Conservation (phyloP, 2,888 invertebrate species). For the Drosophila monieri region DNA sequence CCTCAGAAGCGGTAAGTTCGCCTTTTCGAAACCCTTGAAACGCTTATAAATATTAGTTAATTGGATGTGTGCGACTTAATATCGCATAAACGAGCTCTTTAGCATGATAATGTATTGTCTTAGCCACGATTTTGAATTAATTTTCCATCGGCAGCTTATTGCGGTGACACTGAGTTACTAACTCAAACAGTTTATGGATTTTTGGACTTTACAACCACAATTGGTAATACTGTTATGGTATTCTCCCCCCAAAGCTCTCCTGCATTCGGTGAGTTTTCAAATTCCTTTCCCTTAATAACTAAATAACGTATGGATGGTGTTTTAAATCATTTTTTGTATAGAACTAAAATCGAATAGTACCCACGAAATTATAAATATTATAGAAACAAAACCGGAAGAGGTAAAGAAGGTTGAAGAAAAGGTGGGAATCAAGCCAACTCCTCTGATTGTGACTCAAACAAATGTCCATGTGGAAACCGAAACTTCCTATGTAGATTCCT, state of each 20-base stretch:
- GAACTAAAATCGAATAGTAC: slow-evolving; percentile 46
- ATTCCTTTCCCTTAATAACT: background rate
- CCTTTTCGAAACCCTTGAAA: background rate
- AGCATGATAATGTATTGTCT: slow-evolving; percentile 1
- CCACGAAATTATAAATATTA: slow-evolving; percentile 59
- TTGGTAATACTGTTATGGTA: slow-evolving; percentile 97
- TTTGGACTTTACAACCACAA: slow-evolving; percentile 96
- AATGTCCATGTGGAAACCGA: slow-evolving; percentile 43
- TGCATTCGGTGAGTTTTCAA: slow-evolving; percentile 86
- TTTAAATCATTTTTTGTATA: slow-evolving; percentile 25
- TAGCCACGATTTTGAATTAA: slow-evolving; percentile 9
- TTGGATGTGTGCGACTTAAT: background rate
- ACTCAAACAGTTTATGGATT: slow-evolving; percentile 98
- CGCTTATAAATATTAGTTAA: background rate
- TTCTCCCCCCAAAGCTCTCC: slow-evolving; percentile 94
- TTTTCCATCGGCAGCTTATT: slow-evolving; percentile 37
- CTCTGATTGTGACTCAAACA: slow-evolving; percentile 35
- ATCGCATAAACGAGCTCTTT: slow-evolving; percentile 1
- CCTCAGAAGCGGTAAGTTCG: slow-evolving; percentile 38
- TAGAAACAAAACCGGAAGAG: slow-evolving; percentile 72
- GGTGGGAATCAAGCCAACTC: slow-evolving; percentile 70
- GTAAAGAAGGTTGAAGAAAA: slow-evolving; percentile 54
- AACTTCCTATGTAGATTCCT: slow-evolving; percentile 29
- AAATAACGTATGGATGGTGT: background rate
- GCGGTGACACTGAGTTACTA: slow-evolving; percentile 83